A percentile compares a stretch with the other conserved stretches of the same genome.
Conservation (phyloP, 1,140 invertebrate species). For the Musca domestica region DNA sequence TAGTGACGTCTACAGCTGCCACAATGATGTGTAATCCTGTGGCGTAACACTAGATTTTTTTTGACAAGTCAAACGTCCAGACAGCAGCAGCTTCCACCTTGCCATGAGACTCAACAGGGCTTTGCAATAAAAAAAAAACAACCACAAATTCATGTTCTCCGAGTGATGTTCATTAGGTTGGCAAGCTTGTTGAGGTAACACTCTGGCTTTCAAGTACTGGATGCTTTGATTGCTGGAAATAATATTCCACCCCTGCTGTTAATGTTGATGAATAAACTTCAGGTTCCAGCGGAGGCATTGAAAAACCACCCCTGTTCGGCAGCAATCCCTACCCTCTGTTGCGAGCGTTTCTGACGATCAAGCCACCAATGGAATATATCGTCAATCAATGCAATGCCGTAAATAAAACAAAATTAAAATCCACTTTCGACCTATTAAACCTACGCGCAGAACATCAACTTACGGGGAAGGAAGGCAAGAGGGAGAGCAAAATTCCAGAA, state of each 20-base stretch:
- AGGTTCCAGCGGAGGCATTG: too few relatives aligned
- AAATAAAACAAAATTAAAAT: constrained; percentile 53
- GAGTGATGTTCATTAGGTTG: too few relatives aligned
- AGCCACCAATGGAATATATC: constrained; percentile 25
- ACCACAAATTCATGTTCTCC: too few relatives aligned
- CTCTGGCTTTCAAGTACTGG: too few relatives aligned
- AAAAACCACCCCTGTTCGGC: background rate
- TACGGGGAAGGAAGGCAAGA: too few relatives aligned
- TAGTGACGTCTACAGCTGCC: constrained; percentile 27
- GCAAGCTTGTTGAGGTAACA: too few relatives aligned
- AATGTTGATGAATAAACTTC: constrained; percentile 5
- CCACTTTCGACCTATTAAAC: constrained; percentile 52
- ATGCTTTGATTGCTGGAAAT: background rate
- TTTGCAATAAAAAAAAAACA: too few relatives aligned
- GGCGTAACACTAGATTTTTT: constrained; percentile 5
- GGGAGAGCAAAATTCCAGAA: too few relatives aligned
- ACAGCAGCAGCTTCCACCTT: background rate
- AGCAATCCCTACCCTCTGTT: background rate
- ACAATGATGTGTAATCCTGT: background rate
- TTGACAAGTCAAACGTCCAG: background rate
- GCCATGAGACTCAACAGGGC: background rate
- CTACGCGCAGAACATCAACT: background rate
- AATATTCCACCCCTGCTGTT: constrained; percentile 12
- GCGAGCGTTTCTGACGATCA: background rate
- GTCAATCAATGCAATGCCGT: constrained; percentile 28